phyloP scores from a whole-genome alignment of 2,113 vertebrate genomes.

The Bos javanicus region DNA sequence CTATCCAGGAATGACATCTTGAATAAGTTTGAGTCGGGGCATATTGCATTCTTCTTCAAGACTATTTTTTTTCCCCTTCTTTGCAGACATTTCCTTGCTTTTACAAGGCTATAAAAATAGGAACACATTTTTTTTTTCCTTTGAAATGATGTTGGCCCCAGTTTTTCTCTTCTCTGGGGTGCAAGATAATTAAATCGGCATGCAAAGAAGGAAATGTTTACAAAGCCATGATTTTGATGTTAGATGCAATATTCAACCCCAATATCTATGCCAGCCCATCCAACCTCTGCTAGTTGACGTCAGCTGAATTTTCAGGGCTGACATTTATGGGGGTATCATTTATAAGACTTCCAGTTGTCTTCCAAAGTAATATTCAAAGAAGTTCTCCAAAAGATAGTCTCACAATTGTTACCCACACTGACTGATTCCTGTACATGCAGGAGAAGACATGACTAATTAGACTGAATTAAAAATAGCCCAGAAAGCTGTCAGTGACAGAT shows the following conservation, averaged over 20 bases:
- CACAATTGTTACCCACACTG: conserved; percentile 51
- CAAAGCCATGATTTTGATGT: conserved; percentile 68
- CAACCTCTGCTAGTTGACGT: conserved; percentile 45
- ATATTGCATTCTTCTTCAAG: conserved; percentile 71
- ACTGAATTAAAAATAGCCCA: conserved; percentile 72
- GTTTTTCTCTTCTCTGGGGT: conserved; percentile 61
- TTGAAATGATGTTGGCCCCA: conserved; percentile 61
- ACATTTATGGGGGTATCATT: conserved; percentile 58
- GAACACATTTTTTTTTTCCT: conserved; percentile 64
- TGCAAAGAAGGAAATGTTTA: conserved; percentile 65
- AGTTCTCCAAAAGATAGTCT: conserved; percentile 57
- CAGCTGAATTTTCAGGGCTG: conserved; percentile 57
- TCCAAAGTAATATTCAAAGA: conserved; percentile 51
- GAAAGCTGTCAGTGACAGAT: conserved; percentile 76
- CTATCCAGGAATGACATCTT: conserved; percentile 79
- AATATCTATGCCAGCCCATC: conserved; percentile 32
- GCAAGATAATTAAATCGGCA: conserved; percentile 48
- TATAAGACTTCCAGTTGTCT: conserved; percentile 57
- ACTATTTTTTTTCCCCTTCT: conserved; percentile 18
- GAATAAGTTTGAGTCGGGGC: conserved; percentile 77
- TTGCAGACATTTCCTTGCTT: conserved; percentile 71
- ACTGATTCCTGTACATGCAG: conserved; percentile 58
- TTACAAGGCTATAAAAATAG: conserved; percentile 75
- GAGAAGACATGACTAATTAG: conserved; percentile 76
- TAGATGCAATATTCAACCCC: conserved; percentile 1